Conservation (phyloP, 2,113 vertebrate genomes). For the Rhinichthys klamathensis region DNA sequence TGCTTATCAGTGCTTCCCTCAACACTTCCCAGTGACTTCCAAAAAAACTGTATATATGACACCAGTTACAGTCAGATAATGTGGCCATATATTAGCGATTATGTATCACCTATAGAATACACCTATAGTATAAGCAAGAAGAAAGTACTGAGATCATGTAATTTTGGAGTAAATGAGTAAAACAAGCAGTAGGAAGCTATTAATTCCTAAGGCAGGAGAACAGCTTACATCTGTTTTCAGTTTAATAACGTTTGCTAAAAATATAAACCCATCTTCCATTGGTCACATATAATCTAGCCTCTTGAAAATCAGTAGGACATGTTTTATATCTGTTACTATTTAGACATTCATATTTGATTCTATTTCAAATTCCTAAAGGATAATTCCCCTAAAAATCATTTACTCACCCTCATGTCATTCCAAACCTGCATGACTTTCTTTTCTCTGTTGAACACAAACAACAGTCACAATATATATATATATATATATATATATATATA, state of each 20-base stretch:
- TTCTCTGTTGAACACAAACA: neutral
- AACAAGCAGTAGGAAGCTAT: neutral
- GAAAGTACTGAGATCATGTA: constrained; percentile 66
- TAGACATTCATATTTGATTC: neutral
- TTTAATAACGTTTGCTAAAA: neutral
- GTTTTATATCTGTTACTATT: neutral
- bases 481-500: too few relatives aligned
- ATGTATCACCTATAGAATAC: constrained; percentile 66
- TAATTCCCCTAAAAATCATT: neutral
- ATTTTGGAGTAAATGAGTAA: constrained; percentile 53
- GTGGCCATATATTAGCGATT: neutral
- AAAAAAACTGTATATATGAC: constrained; percentile 33
- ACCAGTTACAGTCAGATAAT: constrained; percentile 34
- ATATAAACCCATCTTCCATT: neutral
- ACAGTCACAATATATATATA: too few relatives aligned
- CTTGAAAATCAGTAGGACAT: neutral
- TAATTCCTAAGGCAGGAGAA: neutral
- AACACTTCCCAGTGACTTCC: constrained; percentile 71
- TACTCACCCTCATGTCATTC: neutral
- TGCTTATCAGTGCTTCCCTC: constrained; percentile 75
- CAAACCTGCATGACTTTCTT: neutral
- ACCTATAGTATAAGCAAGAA: constrained; percentile 53
- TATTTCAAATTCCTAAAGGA: neutral
- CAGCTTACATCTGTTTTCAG: neutral
- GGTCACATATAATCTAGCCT: constrained; percentile 1